These are phyloP conservation scores for Vidua macroura DNA, from an alignment of 2,113 vertebrate species.

Conservation along the genomic window DNA sequence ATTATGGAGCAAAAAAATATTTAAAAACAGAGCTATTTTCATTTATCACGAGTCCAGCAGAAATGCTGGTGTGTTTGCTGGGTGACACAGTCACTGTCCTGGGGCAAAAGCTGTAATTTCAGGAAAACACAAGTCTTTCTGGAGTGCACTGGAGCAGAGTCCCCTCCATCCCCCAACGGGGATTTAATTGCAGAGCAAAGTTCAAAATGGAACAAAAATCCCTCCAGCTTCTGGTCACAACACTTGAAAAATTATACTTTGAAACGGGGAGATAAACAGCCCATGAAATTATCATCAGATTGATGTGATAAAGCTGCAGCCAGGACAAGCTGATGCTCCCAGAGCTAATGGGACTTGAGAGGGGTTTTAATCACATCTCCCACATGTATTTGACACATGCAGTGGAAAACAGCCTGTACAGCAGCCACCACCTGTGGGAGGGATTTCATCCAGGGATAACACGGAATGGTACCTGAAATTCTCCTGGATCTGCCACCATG, in stretches of 20 bases:
- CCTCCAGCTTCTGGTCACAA: neutral
- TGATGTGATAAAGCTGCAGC: neutral
- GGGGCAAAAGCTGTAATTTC: neutral
- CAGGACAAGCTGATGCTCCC: neutral
- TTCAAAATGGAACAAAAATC: neutral
- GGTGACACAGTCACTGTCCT: neutral
- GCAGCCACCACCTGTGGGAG: neutral
- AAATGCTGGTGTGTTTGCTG: neutral
- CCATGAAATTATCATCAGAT: neutral
- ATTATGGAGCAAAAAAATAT: neutral
- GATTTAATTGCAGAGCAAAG: conserved; percentile 15
- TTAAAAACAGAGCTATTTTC: neutral
- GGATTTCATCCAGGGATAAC: neutral
- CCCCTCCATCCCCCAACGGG: fast-evolving
- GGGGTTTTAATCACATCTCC: neutral
- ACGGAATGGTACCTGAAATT: neutral
- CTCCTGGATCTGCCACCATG: neutral
- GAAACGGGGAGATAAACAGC: neutral
- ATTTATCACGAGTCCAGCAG: neutral
- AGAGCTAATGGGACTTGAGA: neutral
- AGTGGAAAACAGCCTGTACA: fast-evolving
- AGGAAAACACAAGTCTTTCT: neutral
- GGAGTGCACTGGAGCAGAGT: neutral
- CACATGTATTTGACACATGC: fast-evolving
- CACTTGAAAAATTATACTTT: neutral